phyloP scores from a whole-genome alignment of 2,797 vertebrate species.

The Gymnopithys bicolor region DNA sequence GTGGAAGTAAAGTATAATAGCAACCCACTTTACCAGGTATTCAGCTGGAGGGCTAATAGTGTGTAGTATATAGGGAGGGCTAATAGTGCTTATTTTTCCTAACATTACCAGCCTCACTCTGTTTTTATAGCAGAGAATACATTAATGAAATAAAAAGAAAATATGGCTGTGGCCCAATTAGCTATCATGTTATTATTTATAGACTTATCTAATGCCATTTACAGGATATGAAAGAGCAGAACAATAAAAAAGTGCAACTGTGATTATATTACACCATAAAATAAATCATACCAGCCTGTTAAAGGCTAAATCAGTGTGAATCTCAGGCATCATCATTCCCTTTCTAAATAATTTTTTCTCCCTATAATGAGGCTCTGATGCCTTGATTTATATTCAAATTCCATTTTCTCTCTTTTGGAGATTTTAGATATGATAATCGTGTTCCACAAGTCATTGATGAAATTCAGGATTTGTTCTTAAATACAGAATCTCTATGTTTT shows the following conservation, averaged over 20 bases:
- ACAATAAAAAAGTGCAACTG: not conserved
- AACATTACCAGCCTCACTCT: not conserved
- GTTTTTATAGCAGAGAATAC: not conserved
- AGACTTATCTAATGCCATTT: conserved; percentile 42
- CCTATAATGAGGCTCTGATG: not conserved
- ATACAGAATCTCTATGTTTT: not conserved
- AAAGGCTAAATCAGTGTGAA: not conserved
- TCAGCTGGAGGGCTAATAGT: not conserved
- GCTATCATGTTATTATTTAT: conserved; percentile 51
- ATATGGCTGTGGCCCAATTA: not conserved
- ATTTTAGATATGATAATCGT: not conserved
- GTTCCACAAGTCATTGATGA: not conserved
- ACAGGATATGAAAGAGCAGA: not conserved
- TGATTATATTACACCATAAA: conserved; percentile 34
- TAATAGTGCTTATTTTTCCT: not conserved
- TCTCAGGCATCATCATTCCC: not conserved
- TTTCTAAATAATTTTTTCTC: conserved; percentile 21
- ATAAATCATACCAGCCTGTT: not conserved
- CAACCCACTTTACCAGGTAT: not conserved
- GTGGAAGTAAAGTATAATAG: not conserved
- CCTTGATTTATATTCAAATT: conserved; percentile 51
- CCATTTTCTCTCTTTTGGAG: conserved; percentile 18
- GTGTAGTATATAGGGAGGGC: not conserved
- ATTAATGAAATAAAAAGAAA: not conserved
- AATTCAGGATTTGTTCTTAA: conserved; percentile 32